Conservation (phyloP, 1,140 invertebrate genomes). For the Varroa destructor region DNA sequence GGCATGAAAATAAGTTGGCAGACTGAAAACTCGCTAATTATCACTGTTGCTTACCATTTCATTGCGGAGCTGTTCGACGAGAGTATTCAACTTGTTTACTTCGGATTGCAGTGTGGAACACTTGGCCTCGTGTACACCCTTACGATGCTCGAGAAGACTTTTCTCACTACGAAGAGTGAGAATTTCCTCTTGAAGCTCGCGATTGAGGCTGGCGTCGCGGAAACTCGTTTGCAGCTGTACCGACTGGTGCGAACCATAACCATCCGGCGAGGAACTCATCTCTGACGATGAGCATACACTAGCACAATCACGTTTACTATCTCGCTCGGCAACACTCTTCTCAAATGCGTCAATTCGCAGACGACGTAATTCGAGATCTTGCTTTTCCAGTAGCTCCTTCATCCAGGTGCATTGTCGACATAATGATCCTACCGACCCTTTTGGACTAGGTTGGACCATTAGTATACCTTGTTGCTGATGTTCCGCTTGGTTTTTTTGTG, state of each 20-base stretch:
- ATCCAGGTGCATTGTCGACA: conserved; percentile 24
- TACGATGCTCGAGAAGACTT: not conserved
- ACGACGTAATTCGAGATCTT: not conserved
- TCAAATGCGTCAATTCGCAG: conserved; percentile 20
- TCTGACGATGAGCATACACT: conserved; percentile 17
- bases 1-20: too few relatives aligned
- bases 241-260: conserved; percentile 15
- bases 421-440: not conserved
- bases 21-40: not conserved
- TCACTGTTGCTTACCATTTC: not conserved
- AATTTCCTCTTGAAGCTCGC: conserved; percentile 19
- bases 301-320: not conserved
- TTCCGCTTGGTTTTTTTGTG: not conserved
- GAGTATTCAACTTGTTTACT: conserved; percentile 10
- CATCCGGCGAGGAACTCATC: conserved; percentile 13
- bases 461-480: not conserved
- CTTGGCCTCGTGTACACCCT: conserved; percentile 2
- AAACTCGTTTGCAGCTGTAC: conserved; percentile 25
- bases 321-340: not conserved
- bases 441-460: too few relatives aligned
- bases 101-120: conserved; percentile 22
- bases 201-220: conserved; percentile 21
- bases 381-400: conserved; percentile 11
- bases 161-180: conserved; percentile 20
- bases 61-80: not conserved